Evolutionary conservation across 1,140 invertebrate species (phyloP), one percentile per base, ranked within the genome.

Genomic region (Proctacanthus coquilletti): DNA sequence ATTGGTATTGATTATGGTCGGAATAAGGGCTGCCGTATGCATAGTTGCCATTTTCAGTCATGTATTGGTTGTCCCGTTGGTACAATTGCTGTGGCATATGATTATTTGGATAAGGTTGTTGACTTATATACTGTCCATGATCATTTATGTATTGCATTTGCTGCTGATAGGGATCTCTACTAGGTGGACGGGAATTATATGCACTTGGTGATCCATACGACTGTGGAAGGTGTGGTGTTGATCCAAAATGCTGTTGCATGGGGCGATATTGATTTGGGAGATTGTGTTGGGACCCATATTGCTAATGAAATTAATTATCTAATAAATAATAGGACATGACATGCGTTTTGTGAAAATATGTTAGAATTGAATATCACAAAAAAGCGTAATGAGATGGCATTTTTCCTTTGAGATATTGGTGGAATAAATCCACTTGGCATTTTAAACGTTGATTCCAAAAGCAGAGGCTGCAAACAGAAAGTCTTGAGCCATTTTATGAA

Each of bases 261-360:
- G 48, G 44, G 31, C 52, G 36, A 38, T 52, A 52, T 40, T 55
- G 53, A 42, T 52, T 52, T 49, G 51, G 51, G 43, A 72, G 56
- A 54, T 72, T 68, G 58, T 71, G 69, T 52, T 69, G 65, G 43
- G 69, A 71, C 47, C 69, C 69, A 58, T 69, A 71, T 45, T 68
- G 67, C 56, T 27, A 27, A 27, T 27, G 23, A 8, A 27, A 27
- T 9, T 27, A 27, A 27, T 27, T 13, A 27, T 27, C 23, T 27
- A 27, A 27, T 8, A 27, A 27, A 13, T 13, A 27, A 27, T n/a
- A n/a, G n/a, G n/a, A n/a, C n/a, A n/a, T n/a, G n/a, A n/a, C n/a
- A n/a, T n/a, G n/a, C n/a, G n/a, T n/a, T n/a, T n/a, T n/a, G n/a
- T n/a, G n/a, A n/a, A n/a, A n/a, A n/a, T n/a, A n/a, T n/a, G n/a